These are phyloP conservation scores for Geopemphigus sp. DNA, from an alignment of 1,140 invertebrate genomes.

Conservation along the genomic window DNA sequence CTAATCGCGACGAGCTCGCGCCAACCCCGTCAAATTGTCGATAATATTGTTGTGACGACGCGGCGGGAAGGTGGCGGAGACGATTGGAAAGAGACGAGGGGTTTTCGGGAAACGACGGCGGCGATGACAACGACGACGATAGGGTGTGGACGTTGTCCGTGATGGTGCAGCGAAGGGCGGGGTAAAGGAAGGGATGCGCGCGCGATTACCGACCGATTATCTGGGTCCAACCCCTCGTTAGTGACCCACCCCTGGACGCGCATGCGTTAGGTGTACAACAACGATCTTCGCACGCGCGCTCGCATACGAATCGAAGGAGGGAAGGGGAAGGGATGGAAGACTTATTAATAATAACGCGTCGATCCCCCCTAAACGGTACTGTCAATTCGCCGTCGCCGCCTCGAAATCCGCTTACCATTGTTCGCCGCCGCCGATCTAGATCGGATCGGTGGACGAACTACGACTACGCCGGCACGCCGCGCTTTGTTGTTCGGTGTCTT, in stretches of 20 bases:
- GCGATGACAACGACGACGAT: not conserved
- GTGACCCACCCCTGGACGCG: slow-evolving; percentile 7
- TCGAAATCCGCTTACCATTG: slow-evolving; percentile 46
- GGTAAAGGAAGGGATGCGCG: not conserved
- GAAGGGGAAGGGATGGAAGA: too few species aligned
- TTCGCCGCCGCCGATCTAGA: slow-evolving; percentile 20
- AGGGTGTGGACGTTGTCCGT: not conserved
- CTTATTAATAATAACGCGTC: slow-evolving; percentile 20
- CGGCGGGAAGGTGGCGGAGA: not conserved
- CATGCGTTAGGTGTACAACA: too few species aligned
- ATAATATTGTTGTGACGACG: not conserved
- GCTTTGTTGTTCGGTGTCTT: slow-evolving; percentile 44
- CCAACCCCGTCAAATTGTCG: slow-evolving; percentile 12
- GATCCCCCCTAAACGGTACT: slow-evolving; percentile 39
- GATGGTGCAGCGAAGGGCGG: not conserved
- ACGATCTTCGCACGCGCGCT: too few species aligned
- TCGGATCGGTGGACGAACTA: not conserved
- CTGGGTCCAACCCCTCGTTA: slow-evolving; percentile 37
- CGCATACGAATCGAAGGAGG: too few species aligned
- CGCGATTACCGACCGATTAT: slow-evolving; percentile 47
- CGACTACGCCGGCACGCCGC: not conserved
- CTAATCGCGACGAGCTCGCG: too few species aligned
- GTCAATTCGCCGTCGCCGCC: slow-evolving; percentile 21
- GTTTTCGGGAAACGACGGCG: not conserved
- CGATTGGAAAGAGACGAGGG: not conserved